Percentiles rank a stretch among this genome's conserved stretches.
phyloP scores from a whole-genome alignment of 2,113 vertebrate genomes.

The Ceuthmochares aereus region DNA sequence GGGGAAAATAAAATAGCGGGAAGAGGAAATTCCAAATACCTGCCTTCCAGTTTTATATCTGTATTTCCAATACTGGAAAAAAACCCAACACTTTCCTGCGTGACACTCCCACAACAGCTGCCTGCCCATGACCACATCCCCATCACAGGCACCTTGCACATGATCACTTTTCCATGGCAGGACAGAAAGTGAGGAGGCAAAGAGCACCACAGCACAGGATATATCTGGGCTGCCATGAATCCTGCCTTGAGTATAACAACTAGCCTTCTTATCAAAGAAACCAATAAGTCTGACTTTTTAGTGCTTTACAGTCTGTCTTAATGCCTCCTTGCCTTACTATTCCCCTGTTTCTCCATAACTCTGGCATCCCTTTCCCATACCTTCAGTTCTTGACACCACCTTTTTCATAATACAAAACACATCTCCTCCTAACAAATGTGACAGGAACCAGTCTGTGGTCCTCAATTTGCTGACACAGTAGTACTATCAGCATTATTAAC shows the following conservation, averaged over 20 bases:
- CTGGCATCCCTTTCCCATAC: not conserved
- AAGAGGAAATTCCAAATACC: not conserved
- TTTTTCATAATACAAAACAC: not conserved
- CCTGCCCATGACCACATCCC: not conserved
- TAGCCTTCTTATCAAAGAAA: not conserved
- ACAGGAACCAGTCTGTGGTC: not conserved
- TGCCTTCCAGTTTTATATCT: not conserved
- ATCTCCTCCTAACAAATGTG: not conserved
- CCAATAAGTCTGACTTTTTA: not conserved
- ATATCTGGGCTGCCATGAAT: not conserved
- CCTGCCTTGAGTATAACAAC: not conserved
- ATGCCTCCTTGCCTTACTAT: not conserved
- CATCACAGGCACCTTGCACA: accelerated
- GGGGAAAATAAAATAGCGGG: not conserved
- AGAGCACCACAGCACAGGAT: not conserved
- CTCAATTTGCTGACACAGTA: not conserved
- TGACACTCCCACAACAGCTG: not conserved
- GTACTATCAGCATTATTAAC: not conserved
- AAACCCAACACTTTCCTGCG: not conserved
- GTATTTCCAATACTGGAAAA: not conserved
- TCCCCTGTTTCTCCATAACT: not conserved
- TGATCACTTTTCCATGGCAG: accelerated
- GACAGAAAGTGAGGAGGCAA: not conserved
- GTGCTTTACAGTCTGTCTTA: not conserved
- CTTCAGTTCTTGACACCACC: not conserved